Evolutionary conservation across 2,888 invertebrate species (phyloP).

Genomic region (Tholera decimalis): DNA sequence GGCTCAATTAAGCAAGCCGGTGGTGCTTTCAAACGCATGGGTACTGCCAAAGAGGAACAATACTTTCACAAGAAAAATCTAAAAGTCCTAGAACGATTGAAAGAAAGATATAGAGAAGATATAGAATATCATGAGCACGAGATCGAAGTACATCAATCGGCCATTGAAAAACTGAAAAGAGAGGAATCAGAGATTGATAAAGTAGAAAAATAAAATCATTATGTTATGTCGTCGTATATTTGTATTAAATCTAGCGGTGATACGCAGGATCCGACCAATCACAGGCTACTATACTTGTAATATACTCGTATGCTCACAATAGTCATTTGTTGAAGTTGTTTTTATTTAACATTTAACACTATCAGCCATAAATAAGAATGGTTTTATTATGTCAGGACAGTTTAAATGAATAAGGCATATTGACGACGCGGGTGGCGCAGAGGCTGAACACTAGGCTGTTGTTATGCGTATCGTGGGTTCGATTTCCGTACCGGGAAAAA

Average conservation of each 20-base stretch:
- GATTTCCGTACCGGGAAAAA: too few species aligned
- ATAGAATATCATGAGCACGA: background rate
- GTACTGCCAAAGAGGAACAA: conserved; percentile 23
- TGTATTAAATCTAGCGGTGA: background rate
- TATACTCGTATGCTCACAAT: background rate
- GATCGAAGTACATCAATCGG: background rate
- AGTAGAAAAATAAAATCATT: background rate
- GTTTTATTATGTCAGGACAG: background rate
- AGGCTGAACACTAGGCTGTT: too few species aligned
- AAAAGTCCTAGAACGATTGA: background rate
- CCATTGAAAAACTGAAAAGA: conserved; percentile 6
- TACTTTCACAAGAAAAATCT: conserved; percentile 23
- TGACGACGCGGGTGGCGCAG: too few species aligned
- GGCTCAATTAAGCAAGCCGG: conserved; percentile 32
- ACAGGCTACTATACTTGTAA: background rate
- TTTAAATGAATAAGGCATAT: background rate
- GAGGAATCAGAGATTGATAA: background rate
- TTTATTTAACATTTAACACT: background rate
- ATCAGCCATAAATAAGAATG: background rate
- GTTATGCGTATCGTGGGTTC: too few species aligned
- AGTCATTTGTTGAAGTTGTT: background rate
- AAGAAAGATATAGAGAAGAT: background rate
- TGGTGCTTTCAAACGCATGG: conserved; percentile 19
- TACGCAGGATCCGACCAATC: background rate
- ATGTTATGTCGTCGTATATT: background rate